Percentiles rank a stretch among this genome's conserved stretches.
Evolutionary conservation across 2,888 invertebrate species (phyloP).

Genomic region (Maniola hyperantus): DNA sequence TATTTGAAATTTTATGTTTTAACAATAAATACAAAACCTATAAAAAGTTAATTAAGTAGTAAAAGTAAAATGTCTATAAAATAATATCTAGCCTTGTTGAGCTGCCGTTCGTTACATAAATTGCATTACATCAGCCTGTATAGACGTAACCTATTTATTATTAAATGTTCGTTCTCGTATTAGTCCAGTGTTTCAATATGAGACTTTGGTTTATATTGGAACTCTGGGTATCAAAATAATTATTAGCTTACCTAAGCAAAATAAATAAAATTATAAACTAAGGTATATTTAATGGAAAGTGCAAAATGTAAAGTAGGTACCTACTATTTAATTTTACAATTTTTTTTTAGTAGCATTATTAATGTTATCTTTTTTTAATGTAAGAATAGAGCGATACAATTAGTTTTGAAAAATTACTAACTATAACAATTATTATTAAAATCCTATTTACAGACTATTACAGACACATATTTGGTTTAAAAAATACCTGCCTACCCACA

Average conservation of each 20-base stretch:
- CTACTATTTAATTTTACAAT: neutral
- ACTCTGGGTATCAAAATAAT: neutral
- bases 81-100: neutral
- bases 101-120: neutral
- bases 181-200: neutral
- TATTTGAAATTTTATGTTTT: neutral
- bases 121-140: neutral
- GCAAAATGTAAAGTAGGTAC: neutral
- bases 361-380: neutral
- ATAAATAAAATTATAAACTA: neutral
- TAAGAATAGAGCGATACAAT: neutral
- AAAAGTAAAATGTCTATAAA: too few relatives aligned
- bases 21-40: too few relatives aligned
- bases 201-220: neutral
- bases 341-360: neutral
- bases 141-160: neutral
- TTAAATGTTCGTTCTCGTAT: neutral
- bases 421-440: conserved; percentile 9
- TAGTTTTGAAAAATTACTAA: conserved; percentile 1
- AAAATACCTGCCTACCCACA: conserved; percentile 8
- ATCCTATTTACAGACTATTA: conserved; percentile 27
- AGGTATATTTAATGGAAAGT: neutral
- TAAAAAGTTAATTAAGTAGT: too few relatives aligned
- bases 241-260: neutral
- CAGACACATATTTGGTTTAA: conserved; percentile 5